Evolutionary conservation across 2,888 invertebrate species (phyloP).

Genomic region (Acholoe squamosa): DNA sequence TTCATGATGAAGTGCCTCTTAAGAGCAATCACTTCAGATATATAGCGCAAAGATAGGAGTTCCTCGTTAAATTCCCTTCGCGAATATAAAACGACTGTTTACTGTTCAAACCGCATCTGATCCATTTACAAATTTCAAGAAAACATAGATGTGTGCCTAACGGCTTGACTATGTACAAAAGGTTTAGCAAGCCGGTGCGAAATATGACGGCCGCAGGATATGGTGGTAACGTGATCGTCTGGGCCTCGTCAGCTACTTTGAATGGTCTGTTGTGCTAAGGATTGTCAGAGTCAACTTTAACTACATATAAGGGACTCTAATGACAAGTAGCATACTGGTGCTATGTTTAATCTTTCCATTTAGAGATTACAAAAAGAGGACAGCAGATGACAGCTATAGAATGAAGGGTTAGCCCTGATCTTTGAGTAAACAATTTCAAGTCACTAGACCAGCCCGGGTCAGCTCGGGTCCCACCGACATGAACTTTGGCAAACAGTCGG

Average conservation of each 20-base stretch:
- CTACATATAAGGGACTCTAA: neutral
- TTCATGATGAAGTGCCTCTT: too few relatives aligned
- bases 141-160: neutral
- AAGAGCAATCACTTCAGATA: too few relatives aligned
- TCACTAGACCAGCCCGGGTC: slow-evolving; percentile 20
- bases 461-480: neutral
- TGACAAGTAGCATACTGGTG: neutral
- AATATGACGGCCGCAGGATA: slow-evolving; percentile 21
- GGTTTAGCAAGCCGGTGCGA: slow-evolving; percentile 16
- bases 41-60: neutral
- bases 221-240: neutral
- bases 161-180: slow-evolving; percentile 17
- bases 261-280: neutral
- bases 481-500: neutral
- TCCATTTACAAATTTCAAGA: slow-evolving; percentile 16
- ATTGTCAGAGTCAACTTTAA: neutral
- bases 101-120: neutral
- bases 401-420: neutral
- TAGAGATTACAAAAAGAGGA: slow-evolving; percentile 8
- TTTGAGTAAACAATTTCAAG: slow-evolving; percentile 8
- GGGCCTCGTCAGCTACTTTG: neutral
- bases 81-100: slow-evolving; percentile 15
- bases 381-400: neutral
- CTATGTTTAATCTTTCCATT: neutral
- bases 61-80: neutral